A percentile compares a stretch with the other conserved stretches of the same genome.
These are phyloP conservation scores for Silurus lanzhouensis DNA, from an alignment of 2,797 vertebrate genomes.

Conservation along the genomic window DNA sequence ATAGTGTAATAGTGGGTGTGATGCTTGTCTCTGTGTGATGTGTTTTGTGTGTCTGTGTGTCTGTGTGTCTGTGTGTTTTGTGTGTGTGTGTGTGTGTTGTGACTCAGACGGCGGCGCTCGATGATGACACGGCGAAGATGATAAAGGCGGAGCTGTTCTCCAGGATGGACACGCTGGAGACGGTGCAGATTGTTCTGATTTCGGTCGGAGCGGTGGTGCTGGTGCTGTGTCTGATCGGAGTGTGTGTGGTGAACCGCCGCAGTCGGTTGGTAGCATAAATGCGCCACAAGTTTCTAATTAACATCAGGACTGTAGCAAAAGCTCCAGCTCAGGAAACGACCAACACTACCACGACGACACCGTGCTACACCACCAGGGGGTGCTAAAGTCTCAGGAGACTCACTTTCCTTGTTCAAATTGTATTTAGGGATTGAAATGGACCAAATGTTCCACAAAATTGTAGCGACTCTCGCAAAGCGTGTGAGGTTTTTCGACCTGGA, in stretches of 20 bases:
- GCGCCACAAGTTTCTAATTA: background rate
- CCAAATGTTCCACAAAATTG: background rate
- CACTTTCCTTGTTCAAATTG: background rate
- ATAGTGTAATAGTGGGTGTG: too few relatives aligned
- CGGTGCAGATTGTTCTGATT: slow-evolving; percentile 72
- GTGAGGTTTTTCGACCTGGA: background rate
- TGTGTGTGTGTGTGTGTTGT: slow-evolving; percentile 6
- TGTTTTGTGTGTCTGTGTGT: too few relatives aligned
- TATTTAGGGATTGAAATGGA: background rate
- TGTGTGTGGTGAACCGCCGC: slow-evolving; percentile 52
- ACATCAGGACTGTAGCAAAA: slow-evolving; percentile 17
- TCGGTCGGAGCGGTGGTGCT: slow-evolving; percentile 72
- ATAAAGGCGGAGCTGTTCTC: slow-evolving; percentile 78
- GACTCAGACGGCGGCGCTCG: slow-evolving; percentile 82
- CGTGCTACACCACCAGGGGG: background rate
- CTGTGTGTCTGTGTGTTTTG: too few relatives aligned
- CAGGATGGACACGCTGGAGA: slow-evolving; percentile 72
- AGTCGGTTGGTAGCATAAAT: background rate
- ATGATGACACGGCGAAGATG: slow-evolving; percentile 81
- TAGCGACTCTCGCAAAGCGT: too few relatives aligned
- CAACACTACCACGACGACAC: background rate
- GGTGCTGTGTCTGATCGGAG: slow-evolving; percentile 69
- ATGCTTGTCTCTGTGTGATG: too few relatives aligned
- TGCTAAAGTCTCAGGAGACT: background rate
- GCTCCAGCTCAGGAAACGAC: slow-evolving; percentile 12